These are phyloP conservation scores for Nycticorax nycticorax DNA, from an alignment of 2,113 vertebrate genomes.

Conservation along the genomic window DNA sequence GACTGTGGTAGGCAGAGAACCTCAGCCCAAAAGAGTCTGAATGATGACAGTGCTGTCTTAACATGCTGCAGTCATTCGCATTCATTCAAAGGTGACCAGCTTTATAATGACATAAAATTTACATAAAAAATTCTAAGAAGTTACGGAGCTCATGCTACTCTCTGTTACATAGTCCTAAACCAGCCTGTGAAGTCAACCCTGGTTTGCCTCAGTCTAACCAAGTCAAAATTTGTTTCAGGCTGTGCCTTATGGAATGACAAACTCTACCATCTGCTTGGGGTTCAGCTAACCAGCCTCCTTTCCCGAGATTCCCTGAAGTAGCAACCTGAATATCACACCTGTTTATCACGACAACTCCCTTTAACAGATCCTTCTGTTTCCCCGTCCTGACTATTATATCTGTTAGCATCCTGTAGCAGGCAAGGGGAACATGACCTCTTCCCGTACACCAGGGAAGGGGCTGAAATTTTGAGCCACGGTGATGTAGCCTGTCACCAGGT, in stretches of 20 bases:
- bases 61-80: not conserved
- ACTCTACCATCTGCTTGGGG: slow-evolving; percentile 46
- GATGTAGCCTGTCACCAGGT: slow-evolving; percentile 35
- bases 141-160: not conserved
- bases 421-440: slow-evolving; percentile 13
- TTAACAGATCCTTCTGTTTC: slow-evolving; percentile 46
- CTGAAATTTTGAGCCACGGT: slow-evolving; percentile 19
- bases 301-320: slow-evolving; percentile 23
- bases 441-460: not conserved
- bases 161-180: not conserved
- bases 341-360: slow-evolving; percentile 61
- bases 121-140: not conserved
- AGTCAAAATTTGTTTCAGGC: not conserved
- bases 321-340: slow-evolving; percentile 61
- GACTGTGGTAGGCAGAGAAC: not conserved
- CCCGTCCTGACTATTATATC: slow-evolving; percentile 46
- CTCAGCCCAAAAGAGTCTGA: not conserved
- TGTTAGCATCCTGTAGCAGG: slow-evolving; percentile 26
- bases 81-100: not conserved
- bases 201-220: not conserved
- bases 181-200: not conserved
- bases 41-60: not conserved
- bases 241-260: slow-evolving; percentile 16
- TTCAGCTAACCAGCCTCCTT: slow-evolving; percentile 17
- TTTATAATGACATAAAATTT: not conserved